Percentiles rank a stretch among this genome's conserved stretches.
phyloP scores from a whole-genome alignment of 2,113 vertebrate species.

The Bombycilla garrulus region DNA sequence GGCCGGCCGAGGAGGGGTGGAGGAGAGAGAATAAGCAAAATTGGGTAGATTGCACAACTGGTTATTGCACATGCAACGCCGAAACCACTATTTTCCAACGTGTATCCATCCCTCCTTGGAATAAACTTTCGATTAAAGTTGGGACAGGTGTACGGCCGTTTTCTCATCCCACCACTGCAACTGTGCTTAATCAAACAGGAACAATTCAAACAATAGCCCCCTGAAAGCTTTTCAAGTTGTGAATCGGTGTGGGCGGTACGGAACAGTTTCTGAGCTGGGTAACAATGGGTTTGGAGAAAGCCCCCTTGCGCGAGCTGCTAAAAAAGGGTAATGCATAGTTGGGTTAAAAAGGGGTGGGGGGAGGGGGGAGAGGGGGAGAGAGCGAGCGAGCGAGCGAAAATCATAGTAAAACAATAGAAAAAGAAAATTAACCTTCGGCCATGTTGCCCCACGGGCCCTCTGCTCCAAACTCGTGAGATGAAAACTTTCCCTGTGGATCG shows the following conservation, averaged over 20 bases:
- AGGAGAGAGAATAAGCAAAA: conserved; percentile 44
- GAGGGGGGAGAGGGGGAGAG: background rate
- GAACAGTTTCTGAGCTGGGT: conserved; percentile 76
- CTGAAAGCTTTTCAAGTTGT: conserved; percentile 77
- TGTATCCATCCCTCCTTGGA: conserved; percentile 64
- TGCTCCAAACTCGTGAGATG: conserved; percentile 90
- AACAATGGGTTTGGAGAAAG: conserved; percentile 82
- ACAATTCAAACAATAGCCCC: conserved; percentile 81
- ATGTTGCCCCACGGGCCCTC: conserved; percentile 98
- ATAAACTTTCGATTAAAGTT: conserved; percentile 74
- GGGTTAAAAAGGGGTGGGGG: conserved; percentile 43
- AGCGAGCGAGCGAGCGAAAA: conserved; percentile 57
- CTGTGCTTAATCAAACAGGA: conserved; percentile 73
- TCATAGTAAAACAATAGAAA: conserved; percentile 74
- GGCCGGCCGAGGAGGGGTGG: conserved; percentile 26
- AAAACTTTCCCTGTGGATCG: conserved; percentile 91
- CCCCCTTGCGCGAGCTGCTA: conserved; percentile 67
- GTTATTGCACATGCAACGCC: conserved; percentile 71
- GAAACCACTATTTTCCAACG: conserved; percentile 65
- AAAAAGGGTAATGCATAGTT: conserved; percentile 67
- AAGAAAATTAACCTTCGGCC: conserved; percentile 97
- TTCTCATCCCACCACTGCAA: conserved; percentile 69
- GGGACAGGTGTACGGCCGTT: conserved; percentile 86
- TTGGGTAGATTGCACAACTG: conserved; percentile 62
- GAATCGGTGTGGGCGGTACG: conserved; percentile 80